A percentile compares a stretch with the other conserved stretches of the same genome.
Conservation (phyloP, 2,113 vertebrate genomes). For the Pardalotus punctatus region DNA sequence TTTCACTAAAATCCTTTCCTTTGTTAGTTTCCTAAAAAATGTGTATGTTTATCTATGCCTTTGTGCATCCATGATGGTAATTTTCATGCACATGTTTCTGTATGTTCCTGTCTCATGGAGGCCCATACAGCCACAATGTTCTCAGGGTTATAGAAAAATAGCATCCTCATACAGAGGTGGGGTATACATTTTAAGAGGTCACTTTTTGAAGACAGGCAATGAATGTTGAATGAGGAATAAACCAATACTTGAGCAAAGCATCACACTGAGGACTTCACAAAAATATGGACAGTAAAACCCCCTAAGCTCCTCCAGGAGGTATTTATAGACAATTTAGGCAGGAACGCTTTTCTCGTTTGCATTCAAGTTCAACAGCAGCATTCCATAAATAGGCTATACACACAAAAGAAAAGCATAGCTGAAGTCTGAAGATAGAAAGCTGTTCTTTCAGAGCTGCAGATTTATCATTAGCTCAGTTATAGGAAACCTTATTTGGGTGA, state of each 20-base stretch:
- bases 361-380: conserved; percentile 30
- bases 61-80: not conserved
- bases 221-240: not conserved
- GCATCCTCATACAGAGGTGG: not conserved
- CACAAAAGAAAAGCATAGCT: conserved; percentile 36
- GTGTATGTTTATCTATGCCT: not conserved
- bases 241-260: not conserved
- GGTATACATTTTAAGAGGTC: not conserved
- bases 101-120: not conserved
- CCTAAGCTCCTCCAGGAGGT: not conserved
- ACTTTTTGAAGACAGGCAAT: not conserved
- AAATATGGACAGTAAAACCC: not conserved
- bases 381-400: conserved; percentile 42
- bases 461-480: conserved; percentile 65
- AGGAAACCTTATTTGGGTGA: conserved; percentile 51
- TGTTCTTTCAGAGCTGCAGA: conserved; percentile 56
- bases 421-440: conserved; percentile 63
- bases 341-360: not conserved
- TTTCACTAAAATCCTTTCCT: not conserved
- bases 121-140: not conserved
- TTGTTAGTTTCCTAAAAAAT: not conserved
- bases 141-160: not conserved
- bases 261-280: not conserved
- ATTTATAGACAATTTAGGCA: conserved; percentile 37
- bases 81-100: not conserved